Evolutionary conservation across 2,797 vertebrate genomes (phyloP).

Genomic region (Oophaga sylvatica): DNA sequence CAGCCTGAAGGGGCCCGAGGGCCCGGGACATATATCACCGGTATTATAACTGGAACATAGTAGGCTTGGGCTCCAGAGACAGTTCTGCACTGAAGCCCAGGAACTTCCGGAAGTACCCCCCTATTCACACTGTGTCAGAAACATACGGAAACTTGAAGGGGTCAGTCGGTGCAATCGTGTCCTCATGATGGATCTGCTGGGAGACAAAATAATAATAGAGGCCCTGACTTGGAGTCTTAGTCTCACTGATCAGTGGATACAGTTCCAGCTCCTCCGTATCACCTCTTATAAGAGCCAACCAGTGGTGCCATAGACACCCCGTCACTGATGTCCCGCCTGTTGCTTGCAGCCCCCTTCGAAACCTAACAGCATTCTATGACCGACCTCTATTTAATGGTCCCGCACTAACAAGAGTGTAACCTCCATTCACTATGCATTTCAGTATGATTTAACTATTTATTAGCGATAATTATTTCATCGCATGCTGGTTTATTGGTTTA

Average conservation of each 20-base stretch:
- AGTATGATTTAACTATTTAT: not conserved
- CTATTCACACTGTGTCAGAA: too few species aligned
- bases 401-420: not conserved
- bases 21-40: too few species aligned
- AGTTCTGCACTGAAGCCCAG: too few species aligned
- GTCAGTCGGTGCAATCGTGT: too few species aligned
- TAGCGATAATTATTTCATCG: not conserved
- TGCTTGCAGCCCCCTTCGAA: not conserved
- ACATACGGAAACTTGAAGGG: too few species aligned
- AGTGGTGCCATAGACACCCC: not conserved
- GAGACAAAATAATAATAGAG: not conserved
- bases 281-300: not conserved
- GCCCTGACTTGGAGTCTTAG: too few species aligned
- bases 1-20: too few species aligned
- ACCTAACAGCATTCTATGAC: not conserved
- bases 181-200: too few species aligned
- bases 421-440: not conserved
- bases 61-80: too few species aligned
- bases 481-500: not conserved
- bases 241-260: not conserved
- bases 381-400: not conserved
- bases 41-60: too few species aligned
- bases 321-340: not conserved
- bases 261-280: not conserved
- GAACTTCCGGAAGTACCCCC: too few species aligned